Base-by-base conservation (phyloP, 2,797 vertebrate species). In the Lithobates sylvaticus region DNA sequence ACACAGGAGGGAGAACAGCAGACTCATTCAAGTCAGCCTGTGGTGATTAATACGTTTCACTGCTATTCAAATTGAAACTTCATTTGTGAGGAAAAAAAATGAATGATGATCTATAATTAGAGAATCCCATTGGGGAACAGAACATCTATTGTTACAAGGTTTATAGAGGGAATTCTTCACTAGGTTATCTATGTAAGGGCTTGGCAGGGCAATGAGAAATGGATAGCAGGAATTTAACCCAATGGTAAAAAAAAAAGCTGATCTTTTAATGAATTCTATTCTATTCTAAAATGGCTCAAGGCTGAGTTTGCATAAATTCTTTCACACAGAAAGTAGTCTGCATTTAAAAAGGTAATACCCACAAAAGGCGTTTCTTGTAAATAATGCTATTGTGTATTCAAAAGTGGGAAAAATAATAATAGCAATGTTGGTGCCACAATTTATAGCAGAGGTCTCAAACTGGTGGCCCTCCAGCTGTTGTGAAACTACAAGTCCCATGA, bases 21-120 rank as follows among this genome's bases (percentile, higher is more conserved):
- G 76, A 64, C 81, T 79, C 76, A 87, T 84, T 87, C 86, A 84
- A 70, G 71, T 87, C 86, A 79, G 61, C n/a, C 61, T 70, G 67
- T 36, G 42, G 65, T 87, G 81, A 87, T 87, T 87, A 87, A 87
- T 87, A 87, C 67, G 13, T 79, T 87, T 84, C 77, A 64, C 61
- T 18, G 23, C 81, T 84, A 80, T 87, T 87, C 76, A 84, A 76
- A 87, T 54, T 83, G 86, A 83, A 87, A 78, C 80, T 87, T 84
- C 64, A 5, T 75, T 84, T 87, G 86, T 47, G 72, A 87, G 76
- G 67, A 64, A 87, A 85, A 73, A 76, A 84, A 87, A 82, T 83
- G 86, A 87, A 84, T 84, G 81, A 87, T 87, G 86, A 73, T 84
- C 70, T 87, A 87, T 84, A 87, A 87, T 87, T 87, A 87, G 76